Evolutionary conservation across 2,113 vertebrate genomes (phyloP), one percentile per base, ranked within the genome.

Genomic region (Piaya cayana): DNA sequence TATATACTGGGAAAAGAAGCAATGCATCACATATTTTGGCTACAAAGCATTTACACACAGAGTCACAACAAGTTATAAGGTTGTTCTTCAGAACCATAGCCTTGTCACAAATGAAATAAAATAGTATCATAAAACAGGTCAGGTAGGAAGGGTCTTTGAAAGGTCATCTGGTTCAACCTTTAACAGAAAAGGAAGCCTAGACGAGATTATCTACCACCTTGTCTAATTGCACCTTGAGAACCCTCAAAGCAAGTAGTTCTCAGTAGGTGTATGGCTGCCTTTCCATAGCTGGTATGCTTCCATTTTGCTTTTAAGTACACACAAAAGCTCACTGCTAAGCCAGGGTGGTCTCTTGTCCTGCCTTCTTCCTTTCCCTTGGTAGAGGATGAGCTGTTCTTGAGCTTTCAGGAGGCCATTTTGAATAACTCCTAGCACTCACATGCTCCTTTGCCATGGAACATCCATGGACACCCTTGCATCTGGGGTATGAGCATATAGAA

Each of bases 1-100:
- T 23, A 56, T 26, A 55, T 14, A 39, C 0, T 20, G 29, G 30
- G 29, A 27, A 16, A 55, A 36, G 79, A 82, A 27, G 9, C 34
- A 45, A 43, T 0, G 4, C 22, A 52, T 22, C 9, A 3, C 3
- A 0, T 9, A 23, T 39, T 63, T 58, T 53, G 43, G 30, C 43
- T 77, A 49, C 16, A 9, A 0, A 52, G 65, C 32, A 64, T 21
- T 84, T 56, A n/a, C 1, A 2, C 32, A 85, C 10, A 18, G 6
- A 67, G 49, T 34, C 29, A 32, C 64, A 64, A 12, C 47, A 39
- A 82, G 43, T 10, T 67, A 22, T 27, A 43, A 68, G 47, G 15
- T 47, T 52, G 19, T 19, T 37, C 22, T 84, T 71, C 68, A 55
- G 52, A 45, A 23, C 20, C 45, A 82, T 8, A 77, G 20, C 34